Evolutionary conservation across 23 tunicate genomes (phyloP), one percentile per base, ranked within the genome.

Genomic region (Aplidium turbinatum): DNA sequence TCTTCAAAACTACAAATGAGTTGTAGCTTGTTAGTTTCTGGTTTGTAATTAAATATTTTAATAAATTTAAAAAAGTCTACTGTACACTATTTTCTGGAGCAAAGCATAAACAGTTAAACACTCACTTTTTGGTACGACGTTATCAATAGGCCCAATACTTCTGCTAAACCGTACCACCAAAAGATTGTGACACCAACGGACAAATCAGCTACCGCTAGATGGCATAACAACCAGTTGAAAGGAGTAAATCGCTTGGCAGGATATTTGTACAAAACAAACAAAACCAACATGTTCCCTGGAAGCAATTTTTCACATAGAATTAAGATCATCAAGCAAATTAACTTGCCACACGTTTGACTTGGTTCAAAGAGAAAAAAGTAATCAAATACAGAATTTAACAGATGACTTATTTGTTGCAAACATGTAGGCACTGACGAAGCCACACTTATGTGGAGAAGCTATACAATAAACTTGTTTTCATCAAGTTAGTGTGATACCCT

Each of bases 121-220:
- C 6, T 55, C 6, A 66, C 72, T 39, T 66, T 66, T 66, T 35
- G 72, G 2, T 22, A 19, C 13, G 33, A 21, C 30, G 73, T 21
- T 19, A 72, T 27, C 33, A 63, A 73, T 7, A 82, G 3, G 9
- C 28, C 58, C 18, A 75, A 33, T 35, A 83, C 26, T 35, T 83
- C 89, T 3, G 89, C 89, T 13, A 83, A 22, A 22, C 89, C 89
- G 50, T 75, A 83, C 89, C 89, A 83, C 63, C 53, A 83, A 48
- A 83, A 83, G 47, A 83, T 76, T 0, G 89, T 83, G 0, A 67
- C 39, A 3, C 89, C 89, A 46, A 83, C 66, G 20, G 38, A 9
- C 13, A 75, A 54, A 31, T 83, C 89, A 4, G 89, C 78, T 27
- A 75, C 47, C 2, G 89, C 89, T 1, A 83, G 78, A 39, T 83